phyloP scores from a whole-genome alignment of 2,888 invertebrate species.

The Therioaphis trifolii region DNA sequence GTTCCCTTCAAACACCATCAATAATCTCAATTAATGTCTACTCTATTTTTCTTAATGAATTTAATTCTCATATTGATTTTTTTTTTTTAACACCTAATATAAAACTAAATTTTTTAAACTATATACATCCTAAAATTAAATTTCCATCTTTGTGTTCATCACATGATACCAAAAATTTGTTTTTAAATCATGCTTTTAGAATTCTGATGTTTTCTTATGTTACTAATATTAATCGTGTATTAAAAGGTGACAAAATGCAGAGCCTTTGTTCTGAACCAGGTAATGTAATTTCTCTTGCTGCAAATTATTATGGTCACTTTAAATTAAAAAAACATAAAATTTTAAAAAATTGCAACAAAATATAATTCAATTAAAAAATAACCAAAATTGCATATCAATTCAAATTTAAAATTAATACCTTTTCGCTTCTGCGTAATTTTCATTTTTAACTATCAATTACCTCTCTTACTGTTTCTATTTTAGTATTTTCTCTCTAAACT shows the following conservation, averaged over 20 bases:
- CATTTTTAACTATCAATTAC: too few species aligned
- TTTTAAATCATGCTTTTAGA: neutral
- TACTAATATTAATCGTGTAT: neutral
- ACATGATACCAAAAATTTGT: neutral
- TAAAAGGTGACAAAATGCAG: neutral
- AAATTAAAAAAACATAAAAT: slow-evolving; percentile 11
- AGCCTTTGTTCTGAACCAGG: neutral
- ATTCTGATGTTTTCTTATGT: neutral
- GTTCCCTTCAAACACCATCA: slow-evolving; percentile 3
- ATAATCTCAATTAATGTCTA: neutral
- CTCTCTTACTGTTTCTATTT: too few species aligned
- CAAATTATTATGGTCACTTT: neutral
- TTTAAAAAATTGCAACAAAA: neutral
- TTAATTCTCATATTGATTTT: neutral
- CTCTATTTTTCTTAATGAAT: neutral
- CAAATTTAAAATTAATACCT: too few species aligned
- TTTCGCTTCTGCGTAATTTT: too few species aligned
- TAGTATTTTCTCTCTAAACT: too few species aligned
- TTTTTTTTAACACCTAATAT: neutral
- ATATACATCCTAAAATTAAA: neutral
- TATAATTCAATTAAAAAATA: too few species aligned
- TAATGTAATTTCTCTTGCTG: neutral
- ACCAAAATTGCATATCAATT: too few species aligned
- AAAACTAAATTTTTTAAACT: slow-evolving; percentile 10
- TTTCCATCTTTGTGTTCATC: neutral